Evolutionary conservation across 2,113 vertebrate genomes (phyloP).

Genomic region (Lepus americanus): DNA sequence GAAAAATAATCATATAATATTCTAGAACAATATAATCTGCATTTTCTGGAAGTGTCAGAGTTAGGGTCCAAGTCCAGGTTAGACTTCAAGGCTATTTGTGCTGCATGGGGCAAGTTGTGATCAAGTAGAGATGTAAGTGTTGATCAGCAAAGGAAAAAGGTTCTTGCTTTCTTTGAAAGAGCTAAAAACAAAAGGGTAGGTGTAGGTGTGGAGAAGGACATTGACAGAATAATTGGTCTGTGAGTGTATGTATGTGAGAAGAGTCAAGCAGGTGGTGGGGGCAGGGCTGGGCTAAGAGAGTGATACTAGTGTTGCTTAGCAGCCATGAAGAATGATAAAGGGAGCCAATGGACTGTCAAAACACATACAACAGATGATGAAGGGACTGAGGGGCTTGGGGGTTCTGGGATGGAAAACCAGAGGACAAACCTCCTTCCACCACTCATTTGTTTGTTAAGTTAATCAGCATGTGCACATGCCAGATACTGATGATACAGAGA

Average conservation of each 20-base stretch:
- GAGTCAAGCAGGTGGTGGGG: rapidly evolving
- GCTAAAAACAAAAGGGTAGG: background rate
- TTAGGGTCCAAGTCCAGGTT: background rate
- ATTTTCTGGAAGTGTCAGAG: background rate
- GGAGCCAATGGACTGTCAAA: background rate
- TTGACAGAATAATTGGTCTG: background rate
- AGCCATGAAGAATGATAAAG: background rate
- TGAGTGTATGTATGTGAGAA: background rate
- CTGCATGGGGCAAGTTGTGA: rapidly evolving
- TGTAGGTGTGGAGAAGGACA: background rate
- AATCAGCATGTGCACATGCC: background rate
- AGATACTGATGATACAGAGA: background rate
- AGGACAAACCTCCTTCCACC: background rate
- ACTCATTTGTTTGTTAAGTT: background rate
- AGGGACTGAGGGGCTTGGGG: background rate
- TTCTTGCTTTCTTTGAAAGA: background rate
- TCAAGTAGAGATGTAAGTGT: background rate
- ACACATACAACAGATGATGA: background rate
- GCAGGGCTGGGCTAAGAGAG: background rate
- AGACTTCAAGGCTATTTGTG: background rate
- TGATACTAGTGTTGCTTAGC: background rate
- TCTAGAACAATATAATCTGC: background rate
- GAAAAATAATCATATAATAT: background rate
- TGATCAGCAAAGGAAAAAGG: background rate
- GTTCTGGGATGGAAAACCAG: background rate